A percentile compares a stretch with the other conserved stretches of the same genome.
Evolutionary conservation across 2,113 vertebrate genomes (phyloP).

Genomic region (Pao palembangensis): DNA sequence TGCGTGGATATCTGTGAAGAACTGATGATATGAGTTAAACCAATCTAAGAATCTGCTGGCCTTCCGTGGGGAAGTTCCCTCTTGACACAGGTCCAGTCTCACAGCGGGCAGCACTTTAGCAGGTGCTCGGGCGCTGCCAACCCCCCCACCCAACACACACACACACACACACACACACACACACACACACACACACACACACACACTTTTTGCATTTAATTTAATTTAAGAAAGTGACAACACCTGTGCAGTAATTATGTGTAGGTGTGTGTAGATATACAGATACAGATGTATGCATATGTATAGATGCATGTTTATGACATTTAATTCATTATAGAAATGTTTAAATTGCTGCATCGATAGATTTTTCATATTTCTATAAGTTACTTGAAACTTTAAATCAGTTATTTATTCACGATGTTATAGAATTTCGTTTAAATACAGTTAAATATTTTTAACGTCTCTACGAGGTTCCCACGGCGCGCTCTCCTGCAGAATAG

Average conservation of each 20-base stretch:
- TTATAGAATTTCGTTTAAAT: too few relatives aligned
- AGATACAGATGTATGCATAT: not conserved
- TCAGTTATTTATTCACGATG: too few relatives aligned
- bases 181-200: too few relatives aligned
- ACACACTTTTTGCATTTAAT: not conserved
- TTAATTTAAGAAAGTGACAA: not conserved
- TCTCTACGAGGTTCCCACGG: slow-evolving; percentile 70
- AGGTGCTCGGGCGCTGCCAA: slow-evolving; percentile 15
- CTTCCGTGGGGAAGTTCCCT: slow-evolving; percentile 17
- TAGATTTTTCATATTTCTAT: too few relatives aligned
- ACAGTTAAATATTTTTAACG: too few relatives aligned
- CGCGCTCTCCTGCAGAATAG: slow-evolving; percentile 80
- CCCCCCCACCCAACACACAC: too few relatives aligned
- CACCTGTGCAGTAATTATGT: not conserved
- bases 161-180: too few relatives aligned
- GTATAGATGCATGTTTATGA: too few relatives aligned
- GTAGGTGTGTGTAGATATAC: not conserved
- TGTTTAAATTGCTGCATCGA: too few relatives aligned
- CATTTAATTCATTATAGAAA: too few relatives aligned
- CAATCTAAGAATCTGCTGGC: slow-evolving; percentile 23
- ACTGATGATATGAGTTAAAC: slow-evolving; percentile 14
- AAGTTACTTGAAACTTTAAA: too few relatives aligned
- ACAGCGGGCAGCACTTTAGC: slow-evolving; percentile 15
- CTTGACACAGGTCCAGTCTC: not conserved
- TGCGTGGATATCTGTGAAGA: too few relatives aligned